Percentiles rank a stretch among this genome's conserved stretches.
Conservation (phyloP, 92 coral and sea anemone genomes). For the Porites evermanni region DNA sequence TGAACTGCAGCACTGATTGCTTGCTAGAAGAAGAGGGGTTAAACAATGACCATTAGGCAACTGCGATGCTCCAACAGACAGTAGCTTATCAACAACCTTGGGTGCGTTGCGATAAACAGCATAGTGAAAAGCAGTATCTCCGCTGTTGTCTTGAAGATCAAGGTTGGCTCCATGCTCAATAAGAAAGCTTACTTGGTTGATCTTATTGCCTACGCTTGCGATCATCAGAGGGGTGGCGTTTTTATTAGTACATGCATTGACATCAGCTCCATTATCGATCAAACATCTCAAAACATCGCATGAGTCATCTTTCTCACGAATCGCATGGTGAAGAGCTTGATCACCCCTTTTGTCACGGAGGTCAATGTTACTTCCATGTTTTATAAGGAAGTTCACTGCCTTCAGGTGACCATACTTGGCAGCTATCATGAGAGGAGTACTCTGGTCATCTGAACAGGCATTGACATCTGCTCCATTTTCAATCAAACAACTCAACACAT, state of each 20-base stretch:
- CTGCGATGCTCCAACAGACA: background rate
- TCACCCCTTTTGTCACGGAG: background rate
- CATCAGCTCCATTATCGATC: conserved; percentile 3
- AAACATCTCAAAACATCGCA: background rate
- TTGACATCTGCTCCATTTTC: background rate
- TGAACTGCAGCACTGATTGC: background rate
- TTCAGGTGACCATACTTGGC: background rate
- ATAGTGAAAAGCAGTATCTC: background rate
- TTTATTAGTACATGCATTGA: background rate
- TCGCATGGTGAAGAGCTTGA: background rate
- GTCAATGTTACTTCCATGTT: background rate
- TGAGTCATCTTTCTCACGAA: no score
- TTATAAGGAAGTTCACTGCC: background rate
- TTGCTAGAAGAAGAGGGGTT: background rate
- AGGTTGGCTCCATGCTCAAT: background rate
- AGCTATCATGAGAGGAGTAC: conserved; percentile 8
- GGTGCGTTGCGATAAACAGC: background rate
- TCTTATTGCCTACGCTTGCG: background rate
- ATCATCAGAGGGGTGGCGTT: conserved; percentile 1
- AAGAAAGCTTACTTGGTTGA: background rate
- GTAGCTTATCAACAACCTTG: background rate
- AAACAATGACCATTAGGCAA: background rate
- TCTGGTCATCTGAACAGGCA: background rate
- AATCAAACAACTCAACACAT: background rate
- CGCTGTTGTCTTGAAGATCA: background rate